Conservation (phyloP, 2,113 vertebrate genomes). For the Mormoops blainvillei region DNA sequence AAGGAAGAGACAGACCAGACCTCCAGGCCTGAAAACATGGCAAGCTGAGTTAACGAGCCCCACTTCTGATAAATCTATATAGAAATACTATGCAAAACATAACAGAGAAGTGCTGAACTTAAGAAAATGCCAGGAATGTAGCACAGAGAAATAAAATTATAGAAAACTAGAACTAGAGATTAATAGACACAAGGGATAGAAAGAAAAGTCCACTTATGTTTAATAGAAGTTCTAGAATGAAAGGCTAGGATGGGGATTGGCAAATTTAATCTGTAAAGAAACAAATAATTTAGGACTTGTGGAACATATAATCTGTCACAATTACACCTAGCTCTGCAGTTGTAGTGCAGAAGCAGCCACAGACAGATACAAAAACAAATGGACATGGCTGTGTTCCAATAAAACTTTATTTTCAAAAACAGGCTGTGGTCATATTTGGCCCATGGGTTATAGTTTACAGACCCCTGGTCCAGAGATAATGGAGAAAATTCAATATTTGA, state of each 20-base stretch:
- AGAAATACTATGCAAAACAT: not conserved
- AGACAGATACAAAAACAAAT: not conserved
- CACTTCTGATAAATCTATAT: not conserved
- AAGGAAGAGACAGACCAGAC: not conserved
- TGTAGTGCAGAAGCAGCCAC: not conserved
- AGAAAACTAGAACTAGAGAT: not conserved
- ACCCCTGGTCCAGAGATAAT: not conserved
- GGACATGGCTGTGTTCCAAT: not conserved
- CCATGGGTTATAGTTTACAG: not conserved
- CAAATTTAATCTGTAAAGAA: not conserved
- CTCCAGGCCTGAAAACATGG: not conserved
- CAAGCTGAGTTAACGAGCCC: not conserved
- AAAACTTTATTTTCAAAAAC: not conserved
- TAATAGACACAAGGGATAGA: not conserved
- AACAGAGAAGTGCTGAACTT: not conserved
- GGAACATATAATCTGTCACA: not conserved
- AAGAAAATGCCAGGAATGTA: not conserved
- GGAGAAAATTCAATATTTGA: not conserved
- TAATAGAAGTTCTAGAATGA: not conserved
- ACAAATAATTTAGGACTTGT: not conserved
- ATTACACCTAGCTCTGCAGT: not conserved
- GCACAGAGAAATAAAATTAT: not conserved
- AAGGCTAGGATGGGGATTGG: not conserved
- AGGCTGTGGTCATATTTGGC: not conserved
- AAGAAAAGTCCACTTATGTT: not conserved